Evolutionary conservation across 2,113 vertebrate genomes (phyloP).

Genomic region (Lutjanus erythropterus): DNA sequence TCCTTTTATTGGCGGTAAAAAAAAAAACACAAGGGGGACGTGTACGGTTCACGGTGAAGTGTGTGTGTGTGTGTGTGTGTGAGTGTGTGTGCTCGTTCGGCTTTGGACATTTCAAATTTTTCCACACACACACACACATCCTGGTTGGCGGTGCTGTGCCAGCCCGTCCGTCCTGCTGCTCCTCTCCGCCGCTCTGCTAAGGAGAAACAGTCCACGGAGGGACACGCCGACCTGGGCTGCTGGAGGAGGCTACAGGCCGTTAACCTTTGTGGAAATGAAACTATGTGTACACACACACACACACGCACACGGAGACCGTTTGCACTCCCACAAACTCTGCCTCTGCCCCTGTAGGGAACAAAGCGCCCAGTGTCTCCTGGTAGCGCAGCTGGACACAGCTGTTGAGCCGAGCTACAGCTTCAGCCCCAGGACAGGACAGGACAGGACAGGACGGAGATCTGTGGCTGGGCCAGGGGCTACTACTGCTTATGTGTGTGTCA

Average conservation of each 20-base stretch:
- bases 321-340: slow-evolving; percentile 19
- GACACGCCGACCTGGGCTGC: slow-evolving; percentile 37
- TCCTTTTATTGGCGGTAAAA: neutral
- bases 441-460: slow-evolving; percentile 15
- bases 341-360: slow-evolving; percentile 68
- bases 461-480: neutral
- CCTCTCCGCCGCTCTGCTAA: slow-evolving; percentile 6
- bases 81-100: slow-evolving; percentile 22
- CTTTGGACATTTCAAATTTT: slow-evolving; percentile 62
- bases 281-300: slow-evolving; percentile 21
- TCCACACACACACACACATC: slow-evolving; percentile 77
- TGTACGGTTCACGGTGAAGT: neutral
- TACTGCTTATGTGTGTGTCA: neutral
- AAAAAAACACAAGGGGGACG: neutral
- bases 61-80: neutral
- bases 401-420: slow-evolving; percentile 55
- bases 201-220: slow-evolving; percentile 17
- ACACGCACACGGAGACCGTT: slow-evolving; percentile 15
- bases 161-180: slow-evolving; percentile 41
- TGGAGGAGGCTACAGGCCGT: slow-evolving; percentile 39
- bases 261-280: slow-evolving; percentile 66
- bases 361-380: slow-evolving; percentile 75
- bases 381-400: slow-evolving; percentile 80
- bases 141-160: slow-evolving; percentile 55
- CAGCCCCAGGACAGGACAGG: too few relatives aligned